Evolutionary conservation across 1,140 invertebrate genomes (phyloP).

Genomic region (Bombus affinis): DNA sequence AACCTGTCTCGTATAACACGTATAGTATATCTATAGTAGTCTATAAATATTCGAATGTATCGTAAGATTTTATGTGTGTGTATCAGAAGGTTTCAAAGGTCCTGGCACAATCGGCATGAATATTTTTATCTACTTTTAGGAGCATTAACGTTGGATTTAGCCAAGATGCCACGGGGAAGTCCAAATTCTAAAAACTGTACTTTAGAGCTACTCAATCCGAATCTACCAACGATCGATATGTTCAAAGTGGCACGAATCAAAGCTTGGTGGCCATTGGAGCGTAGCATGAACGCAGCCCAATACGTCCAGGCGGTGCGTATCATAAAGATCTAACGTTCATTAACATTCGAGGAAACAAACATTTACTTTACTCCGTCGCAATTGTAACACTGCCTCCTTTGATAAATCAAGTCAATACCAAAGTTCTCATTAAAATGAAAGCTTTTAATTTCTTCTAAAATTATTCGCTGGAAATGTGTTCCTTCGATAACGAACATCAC

Average conservation of each 20-base stretch:
- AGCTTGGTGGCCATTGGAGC: slow-evolving; percentile 93
- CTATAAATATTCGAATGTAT: no score
- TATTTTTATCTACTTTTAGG: slow-evolving; percentile 69
- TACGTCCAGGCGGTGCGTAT: slow-evolving; percentile 78
- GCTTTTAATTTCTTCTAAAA: background rate
- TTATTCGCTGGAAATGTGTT: background rate
- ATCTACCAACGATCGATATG: slow-evolving; percentile 88
- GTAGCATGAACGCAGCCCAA: slow-evolving; percentile 73
- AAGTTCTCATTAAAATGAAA: background rate
- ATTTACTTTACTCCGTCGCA: background rate
- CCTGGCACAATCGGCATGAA: background rate
- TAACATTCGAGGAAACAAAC: background rate
- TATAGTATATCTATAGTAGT: no score
- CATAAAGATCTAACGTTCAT: background rate
- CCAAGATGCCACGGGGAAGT: slow-evolving; percentile 85
- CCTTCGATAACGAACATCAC: background rate
- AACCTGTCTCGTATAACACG: no score
- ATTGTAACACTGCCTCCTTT: background rate
- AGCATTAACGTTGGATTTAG: slow-evolving; percentile 84
- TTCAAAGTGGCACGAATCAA: slow-evolving; percentile 88
- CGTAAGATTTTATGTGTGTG: no score
- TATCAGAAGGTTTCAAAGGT: background rate
- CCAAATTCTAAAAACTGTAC: slow-evolving; percentile 84
- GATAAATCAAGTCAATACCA: background rate
- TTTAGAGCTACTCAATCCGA: slow-evolving; percentile 84